A percentile compares a stretch with the other conserved stretches of the same genome.
Conservation (phyloP, 2,888 invertebrate genomes). For the Spodoptera picta region DNA sequence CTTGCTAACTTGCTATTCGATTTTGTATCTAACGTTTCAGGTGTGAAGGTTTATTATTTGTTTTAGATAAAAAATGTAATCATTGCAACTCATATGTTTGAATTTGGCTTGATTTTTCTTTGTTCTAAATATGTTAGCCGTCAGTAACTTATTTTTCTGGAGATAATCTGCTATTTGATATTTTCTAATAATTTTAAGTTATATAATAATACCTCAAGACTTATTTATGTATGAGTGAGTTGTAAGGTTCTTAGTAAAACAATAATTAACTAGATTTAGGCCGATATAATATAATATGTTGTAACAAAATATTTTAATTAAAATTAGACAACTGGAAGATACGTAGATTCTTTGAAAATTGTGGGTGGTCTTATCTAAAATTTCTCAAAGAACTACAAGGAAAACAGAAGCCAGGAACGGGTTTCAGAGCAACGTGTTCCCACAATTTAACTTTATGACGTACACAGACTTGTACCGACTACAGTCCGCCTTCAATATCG, state of each 20-base stretch:
- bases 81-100: constrained; percentile 50
- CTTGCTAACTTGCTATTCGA: not conserved
- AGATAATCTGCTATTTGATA: too few species aligned
- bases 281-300: too few species aligned
- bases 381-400: constrained; percentile 25
- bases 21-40: not conserved
- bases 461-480: not conserved
- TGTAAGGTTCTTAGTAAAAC: too few species aligned
- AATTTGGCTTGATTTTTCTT: constrained; percentile 65
- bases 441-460: constrained; percentile 1
- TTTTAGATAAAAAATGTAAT: not conserved
- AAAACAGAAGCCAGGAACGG: too few species aligned
- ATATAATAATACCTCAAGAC: too few species aligned
- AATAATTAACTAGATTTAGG: too few species aligned
- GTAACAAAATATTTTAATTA: too few species aligned
- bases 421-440: not conserved
- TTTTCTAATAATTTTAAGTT: too few species aligned
- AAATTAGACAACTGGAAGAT: too few species aligned
- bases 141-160: too few species aligned
- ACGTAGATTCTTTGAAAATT: too few species aligned
- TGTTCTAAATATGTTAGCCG: constrained; percentile 33
- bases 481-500: not conserved
- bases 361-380: constrained; percentile 26
- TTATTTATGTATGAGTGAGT: too few species aligned
- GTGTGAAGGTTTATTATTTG: constrained; percentile 8